These are phyloP conservation scores for Cheilosia pagana DNA, from an alignment of 2,888 invertebrate species.

Conservation along the genomic window DNA sequence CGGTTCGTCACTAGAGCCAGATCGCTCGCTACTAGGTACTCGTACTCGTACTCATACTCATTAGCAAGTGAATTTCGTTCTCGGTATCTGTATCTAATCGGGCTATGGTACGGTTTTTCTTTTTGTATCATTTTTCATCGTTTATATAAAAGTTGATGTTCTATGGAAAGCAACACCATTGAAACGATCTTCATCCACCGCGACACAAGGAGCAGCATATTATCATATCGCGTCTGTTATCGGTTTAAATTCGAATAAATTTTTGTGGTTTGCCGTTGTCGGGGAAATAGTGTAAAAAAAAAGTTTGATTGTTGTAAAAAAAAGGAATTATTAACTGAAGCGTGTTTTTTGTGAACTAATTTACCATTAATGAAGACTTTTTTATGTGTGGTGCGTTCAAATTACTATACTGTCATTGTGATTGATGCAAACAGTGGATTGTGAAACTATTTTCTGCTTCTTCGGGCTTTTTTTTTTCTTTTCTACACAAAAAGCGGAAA, in stretches of 20 bases:
- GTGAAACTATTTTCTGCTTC: neutral
- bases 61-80: constrained; percentile 11
- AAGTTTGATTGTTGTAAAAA: too few species aligned
- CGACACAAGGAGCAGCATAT: constrained; percentile 39
- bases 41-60: neutral
- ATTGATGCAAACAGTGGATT: constrained; percentile 15
- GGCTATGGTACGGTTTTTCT: constrained; percentile 28
- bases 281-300: too few species aligned
- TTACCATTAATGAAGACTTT: constrained; percentile 16
- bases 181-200: constrained; percentile 56
- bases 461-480: neutral
- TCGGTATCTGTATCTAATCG: constrained; percentile 56
- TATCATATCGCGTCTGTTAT: constrained; percentile 1
- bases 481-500: neutral
- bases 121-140: constrained; percentile 14
- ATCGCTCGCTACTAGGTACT: neutral
- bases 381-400: neutral
- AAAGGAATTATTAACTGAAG: neutral
- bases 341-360: constrained; percentile 34
- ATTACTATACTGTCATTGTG: constrained; percentile 4
- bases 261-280: neutral
- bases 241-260: neutral
- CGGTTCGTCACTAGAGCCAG: constrained; percentile 39
- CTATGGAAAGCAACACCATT: constrained; percentile 62
- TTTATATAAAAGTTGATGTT: constrained; percentile 69